phyloP scores from a whole-genome alignment of 2,113 vertebrate genomes.

The Genyomyrus donnyi region DNA sequence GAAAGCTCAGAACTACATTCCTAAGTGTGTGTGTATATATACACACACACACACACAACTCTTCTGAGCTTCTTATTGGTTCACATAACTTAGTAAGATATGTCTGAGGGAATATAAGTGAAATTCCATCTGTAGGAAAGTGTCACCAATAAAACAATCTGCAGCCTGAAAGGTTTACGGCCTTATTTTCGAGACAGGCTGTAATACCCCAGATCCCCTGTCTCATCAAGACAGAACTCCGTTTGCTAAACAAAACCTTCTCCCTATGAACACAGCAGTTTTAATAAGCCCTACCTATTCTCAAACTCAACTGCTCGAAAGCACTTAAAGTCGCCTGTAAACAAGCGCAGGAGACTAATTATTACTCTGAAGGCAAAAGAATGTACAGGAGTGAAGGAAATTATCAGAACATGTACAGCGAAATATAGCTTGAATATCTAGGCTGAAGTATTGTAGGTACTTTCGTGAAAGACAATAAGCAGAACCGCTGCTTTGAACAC shows the following conservation, averaged over 20 bases:
- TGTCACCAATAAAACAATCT: slow-evolving; percentile 36
- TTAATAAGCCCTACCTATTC: not conserved
- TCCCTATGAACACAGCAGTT: not conserved
- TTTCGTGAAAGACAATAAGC: not conserved
- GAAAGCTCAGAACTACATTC: not conserved
- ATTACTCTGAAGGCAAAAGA: not conserved
- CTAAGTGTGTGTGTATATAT: not conserved
- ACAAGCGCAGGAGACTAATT: not conserved
- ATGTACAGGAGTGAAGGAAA: not conserved
- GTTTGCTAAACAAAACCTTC: slow-evolving; percentile 15
- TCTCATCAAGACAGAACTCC: slow-evolving; percentile 31
- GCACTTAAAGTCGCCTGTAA: not conserved
- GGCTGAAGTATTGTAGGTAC: not conserved
- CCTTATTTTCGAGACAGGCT: slow-evolving; percentile 32
- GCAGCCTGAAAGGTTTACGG: slow-evolving; percentile 16
- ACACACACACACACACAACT: not conserved
- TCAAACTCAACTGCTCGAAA: not conserved
- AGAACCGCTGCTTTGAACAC: not conserved
- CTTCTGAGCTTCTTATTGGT: not conserved
- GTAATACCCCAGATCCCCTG: slow-evolving; percentile 43
- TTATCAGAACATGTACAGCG: not conserved
- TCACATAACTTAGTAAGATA: not conserved
- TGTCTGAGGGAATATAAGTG: not conserved
- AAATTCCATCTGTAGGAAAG: slow-evolving; percentile 30
- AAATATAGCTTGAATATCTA: not conserved